phyloP scores from a whole-genome alignment of 2,888 invertebrate species.

The Bombyx huttoni region DNA sequence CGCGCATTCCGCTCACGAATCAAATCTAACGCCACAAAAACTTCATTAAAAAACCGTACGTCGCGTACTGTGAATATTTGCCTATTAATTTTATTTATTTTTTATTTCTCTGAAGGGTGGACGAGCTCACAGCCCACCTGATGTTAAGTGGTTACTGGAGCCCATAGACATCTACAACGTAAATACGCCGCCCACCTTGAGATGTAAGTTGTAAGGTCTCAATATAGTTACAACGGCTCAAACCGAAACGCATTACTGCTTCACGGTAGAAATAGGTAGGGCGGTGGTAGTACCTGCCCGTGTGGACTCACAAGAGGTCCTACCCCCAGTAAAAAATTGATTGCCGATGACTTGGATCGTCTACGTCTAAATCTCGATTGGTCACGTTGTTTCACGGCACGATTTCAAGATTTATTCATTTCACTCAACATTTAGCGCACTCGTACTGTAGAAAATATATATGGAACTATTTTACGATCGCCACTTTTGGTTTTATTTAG shows the following conservation, averaged over 20 bases:
- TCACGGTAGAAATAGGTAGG: too few species aligned
- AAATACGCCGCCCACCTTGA: too few species aligned
- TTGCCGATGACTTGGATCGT: background rate
- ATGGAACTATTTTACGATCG: background rate
- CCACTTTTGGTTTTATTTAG: background rate
- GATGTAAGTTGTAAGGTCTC: too few species aligned
- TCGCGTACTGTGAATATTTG: background rate
- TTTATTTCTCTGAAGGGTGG: too few species aligned
- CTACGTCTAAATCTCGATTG: background rate
- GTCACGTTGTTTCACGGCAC: background rate
- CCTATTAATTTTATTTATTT: constrained; percentile 3
- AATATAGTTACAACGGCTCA: too few species aligned
- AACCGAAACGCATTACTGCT: too few species aligned
- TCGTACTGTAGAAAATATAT: background rate
- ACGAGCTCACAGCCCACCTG: too few species aligned
- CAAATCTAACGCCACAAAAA: constrained; percentile 3
- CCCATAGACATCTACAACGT: too few species aligned
- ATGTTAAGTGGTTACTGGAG: too few species aligned
- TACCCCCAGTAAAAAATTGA: too few species aligned
- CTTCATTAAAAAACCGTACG: constrained; percentile 2
- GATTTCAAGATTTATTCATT: background rate
- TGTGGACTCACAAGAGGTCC: too few species aligned
- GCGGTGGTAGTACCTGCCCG: too few species aligned
- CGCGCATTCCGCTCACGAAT: constrained; percentile 4
- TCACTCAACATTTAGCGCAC: background rate